These are phyloP conservation scores for Leptopilina myrica DNA, from an alignment of 2,888 invertebrate species.

Conservation along the genomic window DNA sequence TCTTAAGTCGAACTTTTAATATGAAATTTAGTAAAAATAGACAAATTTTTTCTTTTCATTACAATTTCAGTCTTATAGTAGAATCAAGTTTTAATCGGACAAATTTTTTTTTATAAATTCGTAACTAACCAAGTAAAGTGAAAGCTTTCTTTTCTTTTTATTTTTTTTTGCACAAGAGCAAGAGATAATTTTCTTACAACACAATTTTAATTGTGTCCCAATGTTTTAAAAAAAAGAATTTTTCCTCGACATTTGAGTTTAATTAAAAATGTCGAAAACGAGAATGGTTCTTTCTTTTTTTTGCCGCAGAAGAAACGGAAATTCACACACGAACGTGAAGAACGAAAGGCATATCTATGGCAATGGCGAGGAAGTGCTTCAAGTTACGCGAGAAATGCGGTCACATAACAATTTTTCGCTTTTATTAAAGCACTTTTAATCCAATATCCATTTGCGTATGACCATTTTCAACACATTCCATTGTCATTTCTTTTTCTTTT, in stretches of 20 bases:
- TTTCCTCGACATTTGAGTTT: not conserved
- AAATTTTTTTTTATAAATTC: too few relatives aligned
- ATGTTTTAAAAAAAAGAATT: not conserved
- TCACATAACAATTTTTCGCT: conserved; percentile 36
- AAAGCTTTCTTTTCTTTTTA: too few relatives aligned
- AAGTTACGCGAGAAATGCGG: conserved; percentile 30
- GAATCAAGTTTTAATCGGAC: too few relatives aligned
- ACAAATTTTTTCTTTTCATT: too few relatives aligned
- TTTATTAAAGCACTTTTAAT: conserved; percentile 28
- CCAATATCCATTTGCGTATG: conserved; percentile 30
- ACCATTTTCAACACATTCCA: not conserved
- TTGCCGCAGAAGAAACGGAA: not conserved
- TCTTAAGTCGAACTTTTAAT: too few relatives aligned
- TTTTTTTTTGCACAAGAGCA: too few relatives aligned
- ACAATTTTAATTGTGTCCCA: not conserved
- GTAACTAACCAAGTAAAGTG: too few relatives aligned
- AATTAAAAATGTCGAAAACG: conserved; percentile 15
- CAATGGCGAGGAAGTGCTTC: not conserved
- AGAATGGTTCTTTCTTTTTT: not conserved
- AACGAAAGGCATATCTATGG: not conserved
- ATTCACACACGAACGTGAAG: conserved; percentile 11
- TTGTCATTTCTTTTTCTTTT: not conserved
- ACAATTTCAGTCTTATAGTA: too few relatives aligned
- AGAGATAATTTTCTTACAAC: too few relatives aligned
- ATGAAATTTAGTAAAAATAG: too few relatives aligned